phyloP scores from a whole-genome alignment of 2,797 vertebrate genomes.

The Phataginus tricuspis region DNA sequence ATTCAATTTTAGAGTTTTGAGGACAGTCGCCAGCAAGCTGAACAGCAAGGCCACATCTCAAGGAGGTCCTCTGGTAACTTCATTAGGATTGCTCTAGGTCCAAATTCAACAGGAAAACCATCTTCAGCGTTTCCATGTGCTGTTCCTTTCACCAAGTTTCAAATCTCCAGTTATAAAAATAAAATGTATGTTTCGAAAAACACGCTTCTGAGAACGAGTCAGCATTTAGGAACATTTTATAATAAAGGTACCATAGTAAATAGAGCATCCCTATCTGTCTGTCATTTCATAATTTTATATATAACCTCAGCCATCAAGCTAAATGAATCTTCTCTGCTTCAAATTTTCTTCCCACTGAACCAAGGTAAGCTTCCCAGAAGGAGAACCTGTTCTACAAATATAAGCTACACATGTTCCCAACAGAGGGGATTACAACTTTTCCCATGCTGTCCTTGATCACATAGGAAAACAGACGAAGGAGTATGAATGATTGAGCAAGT shows the following conservation, averaged over 20 bases:
- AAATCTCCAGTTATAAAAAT: constrained; percentile 11
- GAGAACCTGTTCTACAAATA: constrained; percentile 3
- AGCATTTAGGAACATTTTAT: not conserved
- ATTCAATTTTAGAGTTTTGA: not conserved
- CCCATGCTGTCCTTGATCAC: not conserved
- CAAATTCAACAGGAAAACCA: not conserved
- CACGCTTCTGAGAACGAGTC: not conserved
- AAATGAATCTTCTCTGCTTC: constrained; percentile 14
- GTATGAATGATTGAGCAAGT: constrained; percentile 66
- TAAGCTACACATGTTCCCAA: not conserved
- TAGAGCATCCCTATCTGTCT: not conserved
- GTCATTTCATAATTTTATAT: not conserved
- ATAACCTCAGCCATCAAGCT: not conserved
- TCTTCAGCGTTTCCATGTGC: not conserved
- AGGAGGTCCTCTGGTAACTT: not conserved
- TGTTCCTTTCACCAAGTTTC: not conserved
- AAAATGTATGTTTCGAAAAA: constrained; percentile 5
- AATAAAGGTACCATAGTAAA: not conserved
- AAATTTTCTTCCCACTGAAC: not conserved
- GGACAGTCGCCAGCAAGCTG: not conserved
- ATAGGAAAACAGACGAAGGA: not conserved
- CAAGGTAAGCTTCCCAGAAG: constrained; percentile 22
- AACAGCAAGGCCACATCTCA: not conserved
- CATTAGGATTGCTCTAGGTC: not conserved
- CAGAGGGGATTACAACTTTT: not conserved